Conservation (phyloP, 2,797 vertebrate species). For the Amphiprion clarkii region DNA sequence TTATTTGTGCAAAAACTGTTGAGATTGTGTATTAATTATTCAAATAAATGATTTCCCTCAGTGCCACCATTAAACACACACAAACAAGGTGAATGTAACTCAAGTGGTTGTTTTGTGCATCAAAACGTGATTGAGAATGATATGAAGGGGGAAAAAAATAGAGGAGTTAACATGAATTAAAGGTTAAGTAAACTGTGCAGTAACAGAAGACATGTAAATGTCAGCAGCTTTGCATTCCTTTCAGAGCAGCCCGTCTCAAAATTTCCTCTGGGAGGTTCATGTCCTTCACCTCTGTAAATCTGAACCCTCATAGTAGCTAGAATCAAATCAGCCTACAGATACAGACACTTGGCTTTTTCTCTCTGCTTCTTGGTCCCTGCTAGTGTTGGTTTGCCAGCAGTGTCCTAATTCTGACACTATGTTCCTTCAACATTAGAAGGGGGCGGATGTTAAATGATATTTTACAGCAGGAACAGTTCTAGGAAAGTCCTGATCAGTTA, state of each 20-base stretch:
- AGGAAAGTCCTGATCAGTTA: neutral
- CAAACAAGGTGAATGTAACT: neutral
- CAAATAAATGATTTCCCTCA: neutral
- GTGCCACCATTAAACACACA: neutral
- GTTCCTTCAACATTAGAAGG: constrained; percentile 10
- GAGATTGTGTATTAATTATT: neutral
- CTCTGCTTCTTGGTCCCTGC: constrained; percentile 6
- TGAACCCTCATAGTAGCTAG: constrained; percentile 47
- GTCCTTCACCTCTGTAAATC: constrained; percentile 63
- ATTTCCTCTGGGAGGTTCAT: constrained; percentile 68
- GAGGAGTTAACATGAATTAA: constrained; percentile 44
- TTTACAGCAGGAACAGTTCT: constrained; percentile 5
- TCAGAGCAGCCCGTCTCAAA: constrained; percentile 57
- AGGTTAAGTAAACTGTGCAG: constrained; percentile 59
- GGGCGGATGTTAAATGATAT: constrained; percentile 3
- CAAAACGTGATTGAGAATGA: constrained; percentile 2
- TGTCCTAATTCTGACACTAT: constrained; percentile 7
- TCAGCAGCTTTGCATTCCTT: constrained; percentile 63
- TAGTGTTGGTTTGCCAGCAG: constrained; percentile 3
- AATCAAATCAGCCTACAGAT: constrained; percentile 39
- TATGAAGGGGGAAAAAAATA: constrained; percentile 22
- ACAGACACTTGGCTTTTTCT: constrained; percentile 33
- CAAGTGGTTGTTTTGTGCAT: constrained; percentile 2
- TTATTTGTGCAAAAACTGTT: constrained; percentile 2
- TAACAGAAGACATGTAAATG: constrained; percentile 69